phyloP scores from a whole-genome alignment of 2,888 invertebrate species.

The Teinopalpus imperialis region DNA sequence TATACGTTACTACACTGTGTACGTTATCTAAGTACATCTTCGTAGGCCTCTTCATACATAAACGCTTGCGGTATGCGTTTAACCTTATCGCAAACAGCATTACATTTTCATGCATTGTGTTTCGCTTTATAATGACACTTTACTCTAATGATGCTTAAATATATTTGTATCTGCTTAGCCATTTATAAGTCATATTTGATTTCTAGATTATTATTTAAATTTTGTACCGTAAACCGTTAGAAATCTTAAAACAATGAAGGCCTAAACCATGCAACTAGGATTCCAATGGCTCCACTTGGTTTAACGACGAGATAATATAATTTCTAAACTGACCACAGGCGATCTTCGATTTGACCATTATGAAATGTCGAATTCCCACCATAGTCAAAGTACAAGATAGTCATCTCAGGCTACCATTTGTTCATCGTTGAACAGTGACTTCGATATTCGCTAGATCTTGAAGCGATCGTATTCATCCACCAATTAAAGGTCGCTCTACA shows the following conservation, averaged over 20 bases:
- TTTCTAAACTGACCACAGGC: no score
- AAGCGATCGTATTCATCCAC: no score
- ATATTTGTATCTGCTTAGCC: constrained; percentile 18
- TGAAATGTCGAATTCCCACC: no score
- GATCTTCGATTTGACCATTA: no score
- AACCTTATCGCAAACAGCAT: constrained; percentile 16
- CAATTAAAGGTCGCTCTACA: no score
- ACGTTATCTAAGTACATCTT: constrained; percentile 16
- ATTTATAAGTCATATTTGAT: constrained; percentile 20
- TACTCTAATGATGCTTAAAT: constrained; percentile 21
- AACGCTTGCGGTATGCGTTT: constrained; percentile 15
- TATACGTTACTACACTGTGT: constrained; percentile 14
- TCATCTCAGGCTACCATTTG: no score
- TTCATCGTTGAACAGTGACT: no score
- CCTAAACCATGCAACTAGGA: background rate
- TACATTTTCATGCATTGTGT: constrained; percentile 23
- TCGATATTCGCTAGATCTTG: no score
- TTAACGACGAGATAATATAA: no score
- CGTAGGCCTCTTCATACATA: constrained; percentile 22
- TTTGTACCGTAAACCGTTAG: background rate
- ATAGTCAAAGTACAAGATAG: no score
- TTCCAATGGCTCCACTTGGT: background rate
- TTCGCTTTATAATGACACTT: constrained; percentile 12
- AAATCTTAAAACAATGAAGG: no score
- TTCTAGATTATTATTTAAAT: constrained; percentile 12